These are phyloP conservation scores for Epicauta chinensis DNA, from an alignment of 1,140 invertebrate species.

Conservation along the genomic window DNA sequence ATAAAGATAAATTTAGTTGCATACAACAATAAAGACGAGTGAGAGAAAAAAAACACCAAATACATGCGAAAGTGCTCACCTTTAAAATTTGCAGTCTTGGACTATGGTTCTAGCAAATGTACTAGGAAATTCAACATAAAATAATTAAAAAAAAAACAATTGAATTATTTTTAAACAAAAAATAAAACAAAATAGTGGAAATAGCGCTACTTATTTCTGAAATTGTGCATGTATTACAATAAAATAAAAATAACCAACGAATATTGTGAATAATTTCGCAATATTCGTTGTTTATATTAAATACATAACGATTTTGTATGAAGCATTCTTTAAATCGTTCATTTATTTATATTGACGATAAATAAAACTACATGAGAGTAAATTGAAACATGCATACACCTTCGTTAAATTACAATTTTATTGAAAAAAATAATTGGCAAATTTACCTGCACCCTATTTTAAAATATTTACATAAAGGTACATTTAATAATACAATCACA, in stretches of 20 bases:
- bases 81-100: slow-evolving; percentile 28
- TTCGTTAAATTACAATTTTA: slow-evolving; percentile 4
- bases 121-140: slow-evolving; percentile 36
- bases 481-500: not conserved
- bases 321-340: no score
- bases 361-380: slow-evolving; percentile 5
- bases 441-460: slow-evolving; percentile 15
- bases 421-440: not conserved
- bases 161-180: not conserved
- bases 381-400: slow-evolving; percentile 9
- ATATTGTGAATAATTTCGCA: no score
- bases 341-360: no score
- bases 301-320: no score
- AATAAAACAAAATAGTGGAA: slow-evolving; percentile 16
- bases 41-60: slow-evolving; percentile 8
- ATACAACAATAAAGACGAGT: not conserved
- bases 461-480: slow-evolving; percentile 12
- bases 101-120: slow-evolving; percentile 31
- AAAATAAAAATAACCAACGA: no score
- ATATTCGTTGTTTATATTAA: no score
- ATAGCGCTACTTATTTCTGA: slow-evolving; percentile 8
- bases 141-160: slow-evolving; percentile 15
- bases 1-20: no score
- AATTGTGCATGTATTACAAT: slow-evolving; percentile 4
- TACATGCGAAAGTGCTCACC: slow-evolving; percentile 32